These are phyloP conservation scores for Diachasma alloeum DNA, from an alignment of 1,140 invertebrate genomes.

Conservation along the genomic window DNA sequence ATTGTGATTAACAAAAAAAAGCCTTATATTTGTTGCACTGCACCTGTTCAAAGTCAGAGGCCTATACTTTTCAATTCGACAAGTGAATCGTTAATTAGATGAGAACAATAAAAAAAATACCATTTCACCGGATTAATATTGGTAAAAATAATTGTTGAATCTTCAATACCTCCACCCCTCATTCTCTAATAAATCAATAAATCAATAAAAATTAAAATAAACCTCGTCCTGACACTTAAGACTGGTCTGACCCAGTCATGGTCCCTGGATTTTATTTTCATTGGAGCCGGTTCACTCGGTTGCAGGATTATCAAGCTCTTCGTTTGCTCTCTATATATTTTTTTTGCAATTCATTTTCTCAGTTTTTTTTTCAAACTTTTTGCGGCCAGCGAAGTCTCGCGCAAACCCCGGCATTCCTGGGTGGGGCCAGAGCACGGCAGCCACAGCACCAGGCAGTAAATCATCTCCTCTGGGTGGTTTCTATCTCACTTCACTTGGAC, in stretches of 20 bases:
- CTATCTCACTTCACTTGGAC: neutral
- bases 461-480: constrained; percentile 18
- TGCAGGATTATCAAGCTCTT: constrained; percentile 15
- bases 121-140: too few relatives aligned
- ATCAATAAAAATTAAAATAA: constrained; percentile 33
- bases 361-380: constrained; percentile 13
- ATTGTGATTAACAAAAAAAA: too few relatives aligned
- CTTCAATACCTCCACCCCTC: neutral
- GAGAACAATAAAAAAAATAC: too few relatives aligned
- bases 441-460: constrained; percentile 27
- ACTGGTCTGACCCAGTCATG: constrained; percentile 11
- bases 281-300: constrained; percentile 8
- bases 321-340: constrained; percentile 3
- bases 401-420: constrained; percentile 62
- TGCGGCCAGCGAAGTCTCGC: constrained; percentile 52
- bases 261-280: constrained; percentile 8
- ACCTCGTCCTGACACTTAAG: neutral
- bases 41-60: too few relatives aligned
- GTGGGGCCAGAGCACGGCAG: constrained; percentile 49
- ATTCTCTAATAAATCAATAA: neutral
- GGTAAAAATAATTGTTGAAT: too few relatives aligned
- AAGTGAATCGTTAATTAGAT: too few relatives aligned
- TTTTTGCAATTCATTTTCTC: constrained; percentile 5
- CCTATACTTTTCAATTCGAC: too few relatives aligned
- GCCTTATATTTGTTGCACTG: too few relatives aligned